Evolutionary conservation across 2,888 invertebrate species (phyloP).

Genomic region (Dromius quadrimaculatus): DNA sequence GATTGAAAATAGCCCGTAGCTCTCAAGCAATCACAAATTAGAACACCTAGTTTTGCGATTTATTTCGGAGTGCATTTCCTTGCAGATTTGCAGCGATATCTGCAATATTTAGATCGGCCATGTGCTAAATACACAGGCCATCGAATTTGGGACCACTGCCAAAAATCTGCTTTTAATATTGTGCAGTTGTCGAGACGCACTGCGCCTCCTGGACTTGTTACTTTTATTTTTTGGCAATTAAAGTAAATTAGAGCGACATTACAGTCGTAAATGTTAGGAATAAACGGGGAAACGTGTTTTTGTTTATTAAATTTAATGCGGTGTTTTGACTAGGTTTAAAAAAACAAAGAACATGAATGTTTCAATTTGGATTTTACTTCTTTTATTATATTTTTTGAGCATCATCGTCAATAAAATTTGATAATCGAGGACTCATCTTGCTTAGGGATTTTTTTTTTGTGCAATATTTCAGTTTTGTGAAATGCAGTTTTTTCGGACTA

Average conservation of each 20-base stretch:
- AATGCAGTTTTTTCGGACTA: too few relatives aligned
- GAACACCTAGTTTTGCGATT: background rate
- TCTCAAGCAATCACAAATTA: slow-evolving; percentile 1
- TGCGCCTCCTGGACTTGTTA: background rate
- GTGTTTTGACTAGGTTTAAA: too few relatives aligned
- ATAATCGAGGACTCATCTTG: too few relatives aligned
- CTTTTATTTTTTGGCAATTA: background rate
- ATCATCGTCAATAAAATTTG: too few relatives aligned
- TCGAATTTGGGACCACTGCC: background rate
- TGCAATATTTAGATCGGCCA: slow-evolving; percentile 21
- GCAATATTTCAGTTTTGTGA: too few relatives aligned
- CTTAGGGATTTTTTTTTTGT: too few relatives aligned
- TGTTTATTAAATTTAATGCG: too few relatives aligned
- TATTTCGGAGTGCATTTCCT: slow-evolving; percentile 28
- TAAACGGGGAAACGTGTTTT: too few relatives aligned
- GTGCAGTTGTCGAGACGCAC: slow-evolving; percentile 1
- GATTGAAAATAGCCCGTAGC: background rate
- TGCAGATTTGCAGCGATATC: slow-evolving; percentile 12
- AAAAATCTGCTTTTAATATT: slow-evolving; percentile 4
- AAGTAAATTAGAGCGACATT: background rate
- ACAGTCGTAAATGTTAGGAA: too few relatives aligned
- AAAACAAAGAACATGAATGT: too few relatives aligned
- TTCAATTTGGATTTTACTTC: too few relatives aligned
- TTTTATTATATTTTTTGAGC: too few relatives aligned
- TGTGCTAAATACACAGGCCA: slow-evolving; percentile 16